These are phyloP conservation scores for Listronotus bonariensis DNA, from an alignment of 1,140 invertebrate species.

Conservation along the genomic window DNA sequence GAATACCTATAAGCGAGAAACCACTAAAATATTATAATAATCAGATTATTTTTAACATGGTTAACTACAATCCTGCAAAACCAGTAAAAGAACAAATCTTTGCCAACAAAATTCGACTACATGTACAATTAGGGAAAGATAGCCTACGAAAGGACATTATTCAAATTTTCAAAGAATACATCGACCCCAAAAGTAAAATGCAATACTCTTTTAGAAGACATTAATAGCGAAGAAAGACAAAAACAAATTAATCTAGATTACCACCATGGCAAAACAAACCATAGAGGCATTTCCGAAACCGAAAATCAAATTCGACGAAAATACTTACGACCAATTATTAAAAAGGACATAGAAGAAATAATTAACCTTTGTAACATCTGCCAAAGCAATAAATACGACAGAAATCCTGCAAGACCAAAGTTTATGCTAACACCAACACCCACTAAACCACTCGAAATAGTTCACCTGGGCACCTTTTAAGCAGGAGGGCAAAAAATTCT, in stretches of 20 bases:
- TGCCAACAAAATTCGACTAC: too few relatives aligned
- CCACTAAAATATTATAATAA: too few relatives aligned
- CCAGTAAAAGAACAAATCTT: too few relatives aligned
- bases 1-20: too few relatives aligned
- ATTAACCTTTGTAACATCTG: slow-evolving; percentile 25
- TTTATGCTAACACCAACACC: slow-evolving; percentile 5
- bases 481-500: slow-evolving; percentile 6
- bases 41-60: too few relatives aligned
- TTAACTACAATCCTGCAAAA: too few relatives aligned
- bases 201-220: background rate
- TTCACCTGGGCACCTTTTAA: too few relatives aligned
- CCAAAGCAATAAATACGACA: slow-evolving; percentile 16
- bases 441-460: too few relatives aligned
- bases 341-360: slow-evolving; percentile 2
- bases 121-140: too few relatives aligned
- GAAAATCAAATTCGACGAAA: slow-evolving; percentile 15
- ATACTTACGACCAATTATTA: slow-evolving; percentile 21
- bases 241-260: slow-evolving; percentile 10
- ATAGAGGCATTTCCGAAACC: slow-evolving; percentile 23
- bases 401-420: background rate
- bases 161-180: too few relatives aligned
- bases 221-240: background rate
- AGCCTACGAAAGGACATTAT: too few relatives aligned
- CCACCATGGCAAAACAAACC: slow-evolving; percentile 18
- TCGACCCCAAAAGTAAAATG: background rate